phyloP scores from a whole-genome alignment of 2,888 invertebrate genomes.

The Caenorhabditis sp. region DNA sequence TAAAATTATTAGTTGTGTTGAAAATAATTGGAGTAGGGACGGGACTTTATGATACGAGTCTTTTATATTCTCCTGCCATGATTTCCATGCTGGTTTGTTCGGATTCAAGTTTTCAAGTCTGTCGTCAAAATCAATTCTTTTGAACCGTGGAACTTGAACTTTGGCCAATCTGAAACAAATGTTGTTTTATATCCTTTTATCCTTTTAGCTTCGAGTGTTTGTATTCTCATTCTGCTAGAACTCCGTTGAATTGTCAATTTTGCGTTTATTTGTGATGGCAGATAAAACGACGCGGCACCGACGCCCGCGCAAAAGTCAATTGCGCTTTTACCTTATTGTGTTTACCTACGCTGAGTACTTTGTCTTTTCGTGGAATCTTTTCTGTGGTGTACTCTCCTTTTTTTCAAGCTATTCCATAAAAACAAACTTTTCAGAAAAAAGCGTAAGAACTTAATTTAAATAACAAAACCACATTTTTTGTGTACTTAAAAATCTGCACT shows the following conservation, averaged over 20 bases:
- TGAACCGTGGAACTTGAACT: slow-evolving; percentile 64
- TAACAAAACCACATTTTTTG: too few species aligned
- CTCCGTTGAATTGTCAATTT: slow-evolving; percentile 4
- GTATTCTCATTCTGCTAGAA: slow-evolving; percentile 11
- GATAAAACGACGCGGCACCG: slow-evolving; percentile 20
- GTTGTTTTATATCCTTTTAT: neutral
- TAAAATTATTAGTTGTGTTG: slow-evolving; percentile 28
- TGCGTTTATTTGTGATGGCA: slow-evolving; percentile 41
- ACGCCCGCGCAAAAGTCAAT: slow-evolving; percentile 50
- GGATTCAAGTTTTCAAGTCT: slow-evolving; percentile 72
- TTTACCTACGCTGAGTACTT: slow-evolving; percentile 50
- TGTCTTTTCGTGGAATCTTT: slow-evolving; percentile 26
- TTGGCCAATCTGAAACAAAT: slow-evolving; percentile 36
- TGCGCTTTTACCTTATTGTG: slow-evolving; percentile 37
- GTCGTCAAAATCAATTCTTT: slow-evolving; percentile 80
- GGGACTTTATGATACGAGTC: slow-evolving; percentile 78
- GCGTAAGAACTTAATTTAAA: too few species aligned
- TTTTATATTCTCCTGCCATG: slow-evolving; percentile 78
- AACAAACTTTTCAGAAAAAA: too few species aligned
- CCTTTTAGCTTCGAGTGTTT: slow-evolving; percentile 8
- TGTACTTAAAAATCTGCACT: too few species aligned
- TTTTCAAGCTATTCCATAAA: slow-evolving; percentile 13
- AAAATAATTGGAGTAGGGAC: neutral
- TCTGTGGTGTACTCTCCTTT: neutral
- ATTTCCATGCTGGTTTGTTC: slow-evolving; percentile 80